phyloP scores from a whole-genome alignment of 2,113 vertebrate genomes.

The Prolemur simus region DNA sequence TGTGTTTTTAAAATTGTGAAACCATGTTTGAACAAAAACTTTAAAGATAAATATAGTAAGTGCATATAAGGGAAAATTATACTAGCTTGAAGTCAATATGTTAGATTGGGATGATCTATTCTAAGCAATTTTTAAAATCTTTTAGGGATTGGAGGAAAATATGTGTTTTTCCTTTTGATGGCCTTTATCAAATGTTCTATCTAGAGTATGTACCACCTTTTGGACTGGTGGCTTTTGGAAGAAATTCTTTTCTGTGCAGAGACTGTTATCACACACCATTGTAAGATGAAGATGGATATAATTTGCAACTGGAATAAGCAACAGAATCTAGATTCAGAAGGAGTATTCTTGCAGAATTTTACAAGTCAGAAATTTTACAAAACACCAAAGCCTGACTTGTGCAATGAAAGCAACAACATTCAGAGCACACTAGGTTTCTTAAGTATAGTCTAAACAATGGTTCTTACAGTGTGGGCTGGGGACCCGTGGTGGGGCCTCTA shows the following conservation, averaged over 20 bases:
- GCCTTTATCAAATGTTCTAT: background rate
- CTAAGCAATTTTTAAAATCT: background rate
- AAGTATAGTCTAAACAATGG: background rate
- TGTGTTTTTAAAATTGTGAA: background rate
- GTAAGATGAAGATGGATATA: background rate
- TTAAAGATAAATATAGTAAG: background rate
- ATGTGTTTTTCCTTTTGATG: background rate
- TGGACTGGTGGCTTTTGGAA: background rate
- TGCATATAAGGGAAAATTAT: background rate
- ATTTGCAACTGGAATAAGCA: background rate
- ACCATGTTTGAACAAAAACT: background rate
- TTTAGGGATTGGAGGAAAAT: slow-evolving; percentile 13
- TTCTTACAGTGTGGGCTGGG: background rate
- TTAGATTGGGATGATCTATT: background rate
- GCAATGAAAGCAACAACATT: background rate
- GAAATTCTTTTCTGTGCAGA: background rate
- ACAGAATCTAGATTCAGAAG: background rate
- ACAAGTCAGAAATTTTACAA: background rate
- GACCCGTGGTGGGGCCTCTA: too few species aligned
- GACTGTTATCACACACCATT: too few species aligned
- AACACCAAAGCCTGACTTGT: background rate
- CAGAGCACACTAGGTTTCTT: background rate
- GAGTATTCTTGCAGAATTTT: background rate
- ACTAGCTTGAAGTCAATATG: background rate
- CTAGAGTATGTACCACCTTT: background rate